phyloP scores from a whole-genome alignment of 2,113 vertebrate genomes.

The Fulica atra region DNA sequence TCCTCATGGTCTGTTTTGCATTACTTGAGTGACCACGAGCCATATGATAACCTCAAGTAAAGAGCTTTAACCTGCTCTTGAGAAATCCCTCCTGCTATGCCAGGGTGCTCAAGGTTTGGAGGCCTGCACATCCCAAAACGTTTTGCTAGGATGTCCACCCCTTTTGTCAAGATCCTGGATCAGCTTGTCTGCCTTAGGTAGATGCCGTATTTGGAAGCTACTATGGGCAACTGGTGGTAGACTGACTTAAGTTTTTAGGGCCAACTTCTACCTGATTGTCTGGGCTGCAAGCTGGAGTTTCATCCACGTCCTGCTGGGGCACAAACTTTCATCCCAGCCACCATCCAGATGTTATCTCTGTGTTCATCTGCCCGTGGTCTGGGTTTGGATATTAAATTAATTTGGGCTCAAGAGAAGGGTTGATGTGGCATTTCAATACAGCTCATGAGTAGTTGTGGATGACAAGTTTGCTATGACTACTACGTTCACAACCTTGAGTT shows the following conservation, averaged over 20 bases:
- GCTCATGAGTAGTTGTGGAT: neutral
- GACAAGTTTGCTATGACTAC: neutral
- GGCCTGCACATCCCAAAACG: neutral
- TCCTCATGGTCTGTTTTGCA: neutral
- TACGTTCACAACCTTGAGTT: neutral
- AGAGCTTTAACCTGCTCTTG: neutral
- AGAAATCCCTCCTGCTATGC: neutral
- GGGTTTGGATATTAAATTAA: neutral
- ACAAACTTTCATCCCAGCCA: neutral
- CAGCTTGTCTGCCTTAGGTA: neutral
- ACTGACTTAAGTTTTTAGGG: neutral
- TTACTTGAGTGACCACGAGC: neutral
- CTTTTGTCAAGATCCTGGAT: neutral
- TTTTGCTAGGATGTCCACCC: neutral
- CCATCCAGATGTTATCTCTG: neutral
- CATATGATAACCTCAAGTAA: no score
- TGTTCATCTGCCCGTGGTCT: neutral
- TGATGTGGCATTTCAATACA: neutral
- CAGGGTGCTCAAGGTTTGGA: neutral
- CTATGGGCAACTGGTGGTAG: neutral
- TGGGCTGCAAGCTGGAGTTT: neutral
- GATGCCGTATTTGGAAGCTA: neutral
- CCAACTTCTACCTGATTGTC: rapidly evolving
- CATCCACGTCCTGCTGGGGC: neutral
- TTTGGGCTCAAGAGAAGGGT: neutral